These are phyloP conservation scores for Argopecten irradians DNA, from an alignment of 1,140 invertebrate species.

Conservation along the genomic window DNA sequence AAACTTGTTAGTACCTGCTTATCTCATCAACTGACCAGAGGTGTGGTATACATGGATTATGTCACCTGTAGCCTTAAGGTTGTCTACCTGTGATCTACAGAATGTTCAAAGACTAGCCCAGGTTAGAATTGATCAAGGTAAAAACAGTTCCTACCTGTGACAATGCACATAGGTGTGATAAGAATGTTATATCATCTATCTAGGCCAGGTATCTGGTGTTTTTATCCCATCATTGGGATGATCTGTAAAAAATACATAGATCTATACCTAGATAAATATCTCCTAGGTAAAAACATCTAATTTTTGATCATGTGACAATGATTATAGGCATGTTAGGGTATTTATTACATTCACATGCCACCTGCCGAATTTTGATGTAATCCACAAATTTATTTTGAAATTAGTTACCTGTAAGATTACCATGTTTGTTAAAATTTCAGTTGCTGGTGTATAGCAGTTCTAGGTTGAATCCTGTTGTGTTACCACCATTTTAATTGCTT, in stretches of 20 bases:
- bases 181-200: not conserved
- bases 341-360: not conserved
- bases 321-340: not conserved
- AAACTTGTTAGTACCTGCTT: not conserved
- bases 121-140: not conserved
- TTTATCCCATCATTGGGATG: not conserved
- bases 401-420: not conserved
- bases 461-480: not conserved
- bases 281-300: not conserved
- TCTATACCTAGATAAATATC: not conserved
- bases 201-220: not conserved
- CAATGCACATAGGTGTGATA: not conserved
- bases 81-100: not conserved
- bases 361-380: not conserved
- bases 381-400: not conserved
- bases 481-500: not conserved
- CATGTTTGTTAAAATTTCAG: not conserved
- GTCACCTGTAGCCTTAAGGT: not conserved
- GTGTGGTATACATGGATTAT: not conserved
- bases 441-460: not conserved
- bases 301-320: not conserved
- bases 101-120: not conserved
- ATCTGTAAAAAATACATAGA: not conserved
- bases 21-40: not conserved
- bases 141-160: not conserved